Evolutionary conservation across 2,113 vertebrate species (phyloP), one percentile per base, ranked within the genome.

Genomic region (Bungarus multicinctus): DNA sequence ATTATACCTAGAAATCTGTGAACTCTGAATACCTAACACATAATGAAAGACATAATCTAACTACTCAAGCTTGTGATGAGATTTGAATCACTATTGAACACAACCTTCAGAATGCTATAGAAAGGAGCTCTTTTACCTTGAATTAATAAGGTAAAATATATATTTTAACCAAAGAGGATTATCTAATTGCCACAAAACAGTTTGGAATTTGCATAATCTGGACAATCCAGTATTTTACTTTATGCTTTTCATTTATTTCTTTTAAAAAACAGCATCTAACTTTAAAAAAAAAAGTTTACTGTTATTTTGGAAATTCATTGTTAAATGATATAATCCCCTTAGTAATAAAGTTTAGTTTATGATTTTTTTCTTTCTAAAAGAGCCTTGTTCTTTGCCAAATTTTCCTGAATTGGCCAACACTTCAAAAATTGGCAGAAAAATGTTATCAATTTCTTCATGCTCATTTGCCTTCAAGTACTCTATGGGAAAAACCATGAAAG

Each of bases 301-400:
- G 50, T 12, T 52, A 52, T 52, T 52, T 10, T 12, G 50, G 57
- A 22, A 57, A 90, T 86, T 92, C 87, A 89, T 20, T 81, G 57
- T 18, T 93, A 88, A 93, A 0, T 92, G 94, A 90, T 11, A 30
- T 57, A 89, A 90, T 34, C 50, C 50, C 34, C 34, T 93, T 92
- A 92, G 85, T 87, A 92, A 94, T 81, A 81, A 57, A 89, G 25
- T 5, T 43, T 95, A 90, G 92, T 95, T 95, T 90, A 64, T 87
- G 53, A 7, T 39, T 54, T 23, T 64, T 91, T 93, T 8, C 12
- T 88, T 93, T 89, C n/a, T 91, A 94, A 95, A 94, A 86, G 47
- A 94, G 92, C 91, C 50, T 34, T 47, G 90, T 93, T 47, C 74
- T 93, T 58, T 93, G 90, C 89, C 85, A 94, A 94, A 92, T 93